Base-by-base conservation (phyloP, 2,113 vertebrate genomes). In the Austrofundulus limnaeus region DNA sequence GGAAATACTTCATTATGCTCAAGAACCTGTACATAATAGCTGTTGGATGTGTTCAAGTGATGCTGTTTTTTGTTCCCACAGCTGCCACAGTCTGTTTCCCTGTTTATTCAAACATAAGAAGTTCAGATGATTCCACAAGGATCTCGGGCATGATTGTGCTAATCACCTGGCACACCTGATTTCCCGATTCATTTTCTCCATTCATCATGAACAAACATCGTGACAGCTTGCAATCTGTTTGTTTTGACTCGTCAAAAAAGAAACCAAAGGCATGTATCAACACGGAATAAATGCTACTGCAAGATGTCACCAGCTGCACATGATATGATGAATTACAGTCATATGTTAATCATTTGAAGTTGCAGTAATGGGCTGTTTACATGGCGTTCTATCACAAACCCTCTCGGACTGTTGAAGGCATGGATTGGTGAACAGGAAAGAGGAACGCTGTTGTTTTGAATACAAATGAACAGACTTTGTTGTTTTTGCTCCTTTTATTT, bases 311-410 rank as follows among this genome's bases (percentile, higher is more conserved):
- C 82, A 82, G 88, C 86, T 84, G 89, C 75, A 80, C 79, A 79
- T 24, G 84, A 83, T 87, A 84, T 89, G 81, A 89, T 89, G 86
- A 87, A 90, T 89, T 89, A 88, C 81, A 90, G 89, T 88, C 83
- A 87, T 83, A 90, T 89, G 90, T 88, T 91, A 90, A 91, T 90
- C 83, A 87, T 80, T 74, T 55, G 16, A 82, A 84, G 81, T 84
- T 61, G 77, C 78, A 80, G 81, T 87, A 87, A 87, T 84, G 78
- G 72, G 77, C 83, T 89, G 85, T 89, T 91, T 88, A 89, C 89
- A 78, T 66, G 13, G 66, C 64, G 50, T 84, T 88, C 69, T 72
- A 65, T 83, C 79, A 73, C 76, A 68, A 82, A 77, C 80, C 75
- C 43, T 79, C 76, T 76, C 55, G 60, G 73, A 78, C 57, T 74